phyloP scores from a whole-genome alignment of 1,140 invertebrate genomes.

The Wiebesia pumilae region DNA sequence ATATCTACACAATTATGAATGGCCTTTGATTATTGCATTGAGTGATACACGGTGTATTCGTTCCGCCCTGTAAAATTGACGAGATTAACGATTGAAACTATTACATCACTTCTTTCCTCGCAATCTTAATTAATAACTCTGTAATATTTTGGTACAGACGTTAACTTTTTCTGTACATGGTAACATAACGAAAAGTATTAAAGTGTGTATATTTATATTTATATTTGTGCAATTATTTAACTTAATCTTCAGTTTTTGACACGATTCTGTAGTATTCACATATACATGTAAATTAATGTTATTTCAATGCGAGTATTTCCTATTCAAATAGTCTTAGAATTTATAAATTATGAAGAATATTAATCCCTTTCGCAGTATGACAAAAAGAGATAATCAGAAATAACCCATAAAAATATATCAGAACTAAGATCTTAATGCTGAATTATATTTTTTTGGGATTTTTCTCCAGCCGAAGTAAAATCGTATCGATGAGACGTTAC shows the following conservation, averaged over 20 bases:
- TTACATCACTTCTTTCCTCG: neutral
- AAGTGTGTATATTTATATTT: too few relatives aligned
- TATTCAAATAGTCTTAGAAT: too few relatives aligned
- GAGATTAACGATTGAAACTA: neutral
- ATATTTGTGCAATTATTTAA: neutral
- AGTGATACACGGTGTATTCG: constrained; percentile 60
- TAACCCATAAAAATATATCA: neutral
- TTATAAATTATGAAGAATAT: neutral
- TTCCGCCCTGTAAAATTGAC: constrained; percentile 45
- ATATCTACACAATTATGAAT: constrained; percentile 66
- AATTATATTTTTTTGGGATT: constrained; percentile 27
- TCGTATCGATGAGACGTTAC: constrained; percentile 42
- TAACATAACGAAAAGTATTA: too few relatives aligned
- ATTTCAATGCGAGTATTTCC: neutral
- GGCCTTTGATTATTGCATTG: constrained; percentile 71
- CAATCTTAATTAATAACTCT: neutral
- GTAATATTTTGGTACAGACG: too few relatives aligned
- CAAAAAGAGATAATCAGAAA: neutral
- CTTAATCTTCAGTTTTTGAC: neutral
- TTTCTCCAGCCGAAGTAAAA: constrained; percentile 42
- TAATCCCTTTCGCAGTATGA: neutral
- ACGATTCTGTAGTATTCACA: neutral
- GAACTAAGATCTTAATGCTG: constrained; percentile 8
- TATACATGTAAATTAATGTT: neutral
- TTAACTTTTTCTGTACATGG: too few relatives aligned